These are phyloP conservation scores for Mythimna vitellina DNA, from an alignment of 2,888 invertebrate genomes.

Conservation along the genomic window DNA sequence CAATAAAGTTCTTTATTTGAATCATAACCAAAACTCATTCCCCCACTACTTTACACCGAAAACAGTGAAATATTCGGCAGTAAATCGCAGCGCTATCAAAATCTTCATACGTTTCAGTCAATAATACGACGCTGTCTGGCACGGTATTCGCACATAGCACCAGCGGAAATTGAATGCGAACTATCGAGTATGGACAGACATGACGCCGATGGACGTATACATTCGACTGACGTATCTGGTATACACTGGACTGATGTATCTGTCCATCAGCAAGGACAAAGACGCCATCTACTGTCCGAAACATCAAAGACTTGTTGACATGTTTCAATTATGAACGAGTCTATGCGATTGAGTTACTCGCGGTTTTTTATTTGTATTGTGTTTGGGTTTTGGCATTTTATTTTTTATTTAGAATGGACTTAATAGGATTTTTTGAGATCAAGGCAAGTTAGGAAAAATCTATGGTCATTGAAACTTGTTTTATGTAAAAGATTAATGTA, in stretches of 20 bases:
- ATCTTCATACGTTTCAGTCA: constrained; percentile 70
- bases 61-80: constrained; percentile 25
- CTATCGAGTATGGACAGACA: constrained; percentile 76
- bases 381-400: constrained; percentile 2
- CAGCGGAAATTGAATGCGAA: constrained; percentile 85
- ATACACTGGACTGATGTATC: constrained; percentile 75
- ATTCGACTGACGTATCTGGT: constrained; percentile 76
- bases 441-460: neutral
- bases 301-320: constrained; percentile 76
- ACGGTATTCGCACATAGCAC: constrained; percentile 70
- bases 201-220: constrained; percentile 72
- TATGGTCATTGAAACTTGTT: no score
- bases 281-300: constrained; percentile 78
- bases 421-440: neutral
- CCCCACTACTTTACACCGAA: constrained; percentile 8
- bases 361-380: constrained; percentile 34
- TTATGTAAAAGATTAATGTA: no score
- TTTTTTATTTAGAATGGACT: constrained; percentile 9
- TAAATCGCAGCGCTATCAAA: constrained; percentile 61
- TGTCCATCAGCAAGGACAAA: constrained; percentile 77
- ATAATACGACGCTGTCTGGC: constrained; percentile 73
- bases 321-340: constrained; percentile 68
- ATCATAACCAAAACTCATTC: constrained; percentile 14
- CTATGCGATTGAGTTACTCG: constrained; percentile 44
- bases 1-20: neutral